Evolutionary conservation across 2,797 vertebrate genomes (phyloP).

Genomic region (Bovichtus variegatus): DNA sequence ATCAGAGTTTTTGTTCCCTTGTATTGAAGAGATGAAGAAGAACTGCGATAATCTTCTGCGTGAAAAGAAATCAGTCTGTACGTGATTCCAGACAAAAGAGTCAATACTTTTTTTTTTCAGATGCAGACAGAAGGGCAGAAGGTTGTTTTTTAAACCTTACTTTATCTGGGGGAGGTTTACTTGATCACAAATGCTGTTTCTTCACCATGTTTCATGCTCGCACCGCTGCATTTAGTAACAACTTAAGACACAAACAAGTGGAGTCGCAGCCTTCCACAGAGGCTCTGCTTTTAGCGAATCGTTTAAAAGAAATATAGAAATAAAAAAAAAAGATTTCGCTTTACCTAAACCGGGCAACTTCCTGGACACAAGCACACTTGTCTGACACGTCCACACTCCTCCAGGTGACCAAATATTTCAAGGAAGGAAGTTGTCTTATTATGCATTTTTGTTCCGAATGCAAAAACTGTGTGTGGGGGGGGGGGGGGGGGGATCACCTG

Average conservation of each 20-base stretch:
- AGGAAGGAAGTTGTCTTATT: constrained; percentile 62
- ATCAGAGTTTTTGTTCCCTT: constrained; percentile 39
- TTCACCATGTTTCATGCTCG: constrained; percentile 32
- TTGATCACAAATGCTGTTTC: constrained; percentile 61
- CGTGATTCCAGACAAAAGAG: background rate
- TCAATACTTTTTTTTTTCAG: background rate
- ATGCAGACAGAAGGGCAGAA: background rate
- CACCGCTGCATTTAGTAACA: constrained; percentile 25
- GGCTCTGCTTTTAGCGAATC: constrained; percentile 4
- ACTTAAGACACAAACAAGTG: background rate
- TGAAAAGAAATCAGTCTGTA: background rate
- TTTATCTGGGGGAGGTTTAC: constrained; percentile 34
- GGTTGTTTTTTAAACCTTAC: background rate
- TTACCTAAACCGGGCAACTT: constrained; percentile 20
- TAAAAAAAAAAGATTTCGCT: too few relatives aligned
- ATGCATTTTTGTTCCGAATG: constrained; percentile 75
- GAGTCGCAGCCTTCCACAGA: constrained; percentile 8
- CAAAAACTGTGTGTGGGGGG: constrained; percentile 44
- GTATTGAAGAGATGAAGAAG: constrained; percentile 49
- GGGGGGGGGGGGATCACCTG: background rate
- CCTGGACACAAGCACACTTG: constrained; percentile 48
- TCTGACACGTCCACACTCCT: constrained; percentile 35
- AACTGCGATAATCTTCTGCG: constrained; percentile 25
- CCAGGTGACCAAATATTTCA: constrained; percentile 69
- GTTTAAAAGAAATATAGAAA: too few relatives aligned